phyloP scores from a whole-genome alignment of 2,888 invertebrate species.

The Pyrocoelia pectoralis region DNA sequence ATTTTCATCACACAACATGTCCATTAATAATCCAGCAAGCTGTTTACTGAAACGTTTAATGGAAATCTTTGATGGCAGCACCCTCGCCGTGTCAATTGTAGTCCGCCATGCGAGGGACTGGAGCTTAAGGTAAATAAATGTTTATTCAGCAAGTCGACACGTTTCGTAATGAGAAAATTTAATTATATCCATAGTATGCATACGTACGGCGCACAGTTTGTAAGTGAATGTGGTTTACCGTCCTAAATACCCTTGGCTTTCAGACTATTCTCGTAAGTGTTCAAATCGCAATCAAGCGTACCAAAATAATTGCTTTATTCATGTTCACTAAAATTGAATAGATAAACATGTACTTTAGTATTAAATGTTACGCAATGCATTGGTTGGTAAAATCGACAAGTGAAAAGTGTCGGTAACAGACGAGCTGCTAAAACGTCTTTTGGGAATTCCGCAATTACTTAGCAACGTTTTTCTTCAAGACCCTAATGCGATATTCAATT shows the following conservation, averaged over 20 bases:
- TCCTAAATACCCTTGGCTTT: slow-evolving; percentile 42
- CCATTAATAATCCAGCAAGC: slow-evolving; percentile 54
- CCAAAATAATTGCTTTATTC: slow-evolving; percentile 54
- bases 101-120: slow-evolving; percentile 38
- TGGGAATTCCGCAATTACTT: slow-evolving; percentile 3
- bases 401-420: slow-evolving; percentile 34
- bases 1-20: slow-evolving; percentile 51
- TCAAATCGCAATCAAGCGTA: slow-evolving; percentile 46
- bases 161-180: slow-evolving; percentile 44
- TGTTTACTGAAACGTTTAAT: slow-evolving; percentile 53
- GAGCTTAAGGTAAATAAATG: slow-evolving; percentile 43
- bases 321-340: slow-evolving; percentile 47
- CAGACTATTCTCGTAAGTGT: slow-evolving; percentile 44
- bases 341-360: slow-evolving; percentile 52
- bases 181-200: slow-evolving; percentile 43
- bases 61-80: slow-evolving; percentile 53
- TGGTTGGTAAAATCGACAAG: slow-evolving; percentile 18
- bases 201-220: slow-evolving; percentile 40
- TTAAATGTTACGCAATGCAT: slow-evolving; percentile 47
- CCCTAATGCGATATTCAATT: slow-evolving; percentile 1
- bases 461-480: background rate
- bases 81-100: slow-evolving; percentile 50
- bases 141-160: slow-evolving; percentile 40
- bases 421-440: slow-evolving; percentile 19
- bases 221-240: slow-evolving; percentile 52